These are phyloP conservation scores for Zhuqinia jingwanae DNA, from an alignment of 2,888 invertebrate species.

Conservation along the genomic window DNA sequence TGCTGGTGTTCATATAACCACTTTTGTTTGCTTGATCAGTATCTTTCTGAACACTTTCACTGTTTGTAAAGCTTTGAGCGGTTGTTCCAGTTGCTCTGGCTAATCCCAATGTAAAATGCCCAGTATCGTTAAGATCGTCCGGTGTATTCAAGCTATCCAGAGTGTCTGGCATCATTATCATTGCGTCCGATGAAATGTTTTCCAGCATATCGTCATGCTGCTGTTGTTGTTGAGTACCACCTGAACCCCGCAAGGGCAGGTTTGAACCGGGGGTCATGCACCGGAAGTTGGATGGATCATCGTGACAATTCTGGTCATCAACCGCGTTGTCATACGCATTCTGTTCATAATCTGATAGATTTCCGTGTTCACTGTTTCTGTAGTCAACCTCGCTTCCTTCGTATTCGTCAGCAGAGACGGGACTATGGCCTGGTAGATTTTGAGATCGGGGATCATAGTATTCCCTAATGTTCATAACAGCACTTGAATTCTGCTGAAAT, in stretches of 20 bases:
- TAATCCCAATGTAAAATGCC: slow-evolving; percentile 58
- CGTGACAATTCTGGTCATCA: slow-evolving; percentile 51
- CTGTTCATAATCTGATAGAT: slow-evolving; percentile 63
- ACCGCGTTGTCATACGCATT: slow-evolving; percentile 53
- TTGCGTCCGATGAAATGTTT: slow-evolving; percentile 62
- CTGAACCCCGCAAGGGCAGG: slow-evolving; percentile 42
- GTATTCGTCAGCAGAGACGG: slow-evolving; percentile 64
- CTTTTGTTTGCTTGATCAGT: not conserved
- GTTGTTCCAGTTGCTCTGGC: slow-evolving; percentile 48
- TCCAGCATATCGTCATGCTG: slow-evolving; percentile 59
- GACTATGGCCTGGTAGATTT: slow-evolving; percentile 67
- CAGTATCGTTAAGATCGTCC: slow-evolving; percentile 39
- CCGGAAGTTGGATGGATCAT: slow-evolving; percentile 51
- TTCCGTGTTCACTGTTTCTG: slow-evolving; percentile 58
- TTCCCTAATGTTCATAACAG: slow-evolving; percentile 52
- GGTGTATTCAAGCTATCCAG: slow-evolving; percentile 42
- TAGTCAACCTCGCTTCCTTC: slow-evolving; percentile 60
- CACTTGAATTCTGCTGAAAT: slow-evolving; percentile 30
- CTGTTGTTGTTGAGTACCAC: slow-evolving; percentile 14
- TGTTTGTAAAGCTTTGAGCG: slow-evolving; percentile 60
- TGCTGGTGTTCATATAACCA: not conserved
- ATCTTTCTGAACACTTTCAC: slow-evolving; percentile 34
- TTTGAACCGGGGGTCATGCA: slow-evolving; percentile 69
- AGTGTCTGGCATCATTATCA: slow-evolving; percentile 61
- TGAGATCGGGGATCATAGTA: slow-evolving; percentile 67